Conservation (phyloP, 2,797 vertebrate genomes). For the Crocodylus rhombifer region DNA sequence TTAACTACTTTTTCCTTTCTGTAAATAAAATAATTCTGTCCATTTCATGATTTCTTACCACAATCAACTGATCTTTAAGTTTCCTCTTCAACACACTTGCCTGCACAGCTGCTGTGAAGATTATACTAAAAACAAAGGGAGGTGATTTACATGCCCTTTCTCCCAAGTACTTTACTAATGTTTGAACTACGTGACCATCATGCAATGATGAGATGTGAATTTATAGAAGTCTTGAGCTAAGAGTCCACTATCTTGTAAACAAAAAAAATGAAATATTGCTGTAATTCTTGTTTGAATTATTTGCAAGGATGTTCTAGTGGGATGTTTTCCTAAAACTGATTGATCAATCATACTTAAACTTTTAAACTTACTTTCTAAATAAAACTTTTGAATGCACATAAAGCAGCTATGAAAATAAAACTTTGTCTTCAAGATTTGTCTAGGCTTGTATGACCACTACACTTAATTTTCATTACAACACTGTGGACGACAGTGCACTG, state of each 20-base stretch:
- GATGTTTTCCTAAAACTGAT: slow-evolving; percentile 10
- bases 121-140: slow-evolving; percentile 49
- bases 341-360: slow-evolving; percentile 25
- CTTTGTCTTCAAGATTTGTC: neutral
- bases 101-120: slow-evolving; percentile 22
- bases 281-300: slow-evolving; percentile 50
- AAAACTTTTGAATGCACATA: neutral
- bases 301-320: neutral
- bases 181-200: slow-evolving; percentile 47
- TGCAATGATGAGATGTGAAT: slow-evolving; percentile 46
- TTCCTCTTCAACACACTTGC: slow-evolving; percentile 25
- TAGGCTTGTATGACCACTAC: rapidly evolving
- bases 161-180: slow-evolving; percentile 24
- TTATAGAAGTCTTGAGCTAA: slow-evolving; percentile 61
- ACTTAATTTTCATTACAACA: neutral
- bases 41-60: slow-evolving; percentile 16
- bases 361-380: neutral
- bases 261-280: slow-evolving; percentile 67
- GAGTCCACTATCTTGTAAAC: slow-evolving; percentile 56
- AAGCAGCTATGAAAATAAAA: neutral
- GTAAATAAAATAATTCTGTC: neutral
- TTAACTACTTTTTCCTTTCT: neutral
- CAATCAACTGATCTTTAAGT: neutral
- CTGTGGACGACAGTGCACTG: neutral
- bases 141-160: slow-evolving; percentile 55